A percentile compares a stretch with the other conserved stretches of the same genome.
Conservation (phyloP, 2,113 vertebrate species). For the Taurulus bubalis region DNA sequence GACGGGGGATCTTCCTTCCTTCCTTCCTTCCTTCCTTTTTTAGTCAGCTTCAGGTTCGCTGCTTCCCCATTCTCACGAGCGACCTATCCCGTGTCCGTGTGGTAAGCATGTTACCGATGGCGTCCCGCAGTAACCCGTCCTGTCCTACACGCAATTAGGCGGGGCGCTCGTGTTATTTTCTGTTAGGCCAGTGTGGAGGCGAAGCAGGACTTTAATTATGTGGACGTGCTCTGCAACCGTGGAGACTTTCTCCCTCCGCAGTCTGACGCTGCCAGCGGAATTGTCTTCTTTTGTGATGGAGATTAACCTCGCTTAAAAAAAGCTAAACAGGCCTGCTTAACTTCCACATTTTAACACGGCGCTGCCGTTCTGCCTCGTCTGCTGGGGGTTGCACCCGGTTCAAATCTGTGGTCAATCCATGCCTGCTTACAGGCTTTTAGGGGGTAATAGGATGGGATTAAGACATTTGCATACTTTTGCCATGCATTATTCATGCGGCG, state of each 20-base stretch:
- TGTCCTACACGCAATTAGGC: conserved; percentile 19
- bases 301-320: conserved; percentile 68
- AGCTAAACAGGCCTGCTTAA: conserved; percentile 61
- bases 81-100: conserved; percentile 45
- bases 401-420: conserved; percentile 69
- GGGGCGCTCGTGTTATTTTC: conserved; percentile 9
- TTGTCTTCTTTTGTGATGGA: conserved; percentile 72
- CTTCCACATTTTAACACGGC: conserved; percentile 58
- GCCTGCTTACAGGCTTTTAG: conserved; percentile 71
- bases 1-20: neutral
- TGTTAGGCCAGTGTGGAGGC: conserved; percentile 49
- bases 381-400: conserved; percentile 60
- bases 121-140: conserved; percentile 9
- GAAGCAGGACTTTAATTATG: conserved; percentile 68
- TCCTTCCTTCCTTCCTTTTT: conserved; percentile 15
- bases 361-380: conserved; percentile 37
- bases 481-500: conserved; percentile 80
- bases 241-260: conserved; percentile 31
- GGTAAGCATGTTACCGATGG: conserved; percentile 35
- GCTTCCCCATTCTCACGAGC: conserved; percentile 28
- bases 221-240: conserved; percentile 13
- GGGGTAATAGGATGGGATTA: conserved; percentile 81
- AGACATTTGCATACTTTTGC: conserved; percentile 74
- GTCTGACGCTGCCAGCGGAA: conserved; percentile 41
- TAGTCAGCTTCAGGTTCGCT: conserved; percentile 45